Evolutionary conservation across 2,113 vertebrate genomes (phyloP), one percentile per base, ranked within the genome.

Genomic region (Oceanites oceanicus): DNA sequence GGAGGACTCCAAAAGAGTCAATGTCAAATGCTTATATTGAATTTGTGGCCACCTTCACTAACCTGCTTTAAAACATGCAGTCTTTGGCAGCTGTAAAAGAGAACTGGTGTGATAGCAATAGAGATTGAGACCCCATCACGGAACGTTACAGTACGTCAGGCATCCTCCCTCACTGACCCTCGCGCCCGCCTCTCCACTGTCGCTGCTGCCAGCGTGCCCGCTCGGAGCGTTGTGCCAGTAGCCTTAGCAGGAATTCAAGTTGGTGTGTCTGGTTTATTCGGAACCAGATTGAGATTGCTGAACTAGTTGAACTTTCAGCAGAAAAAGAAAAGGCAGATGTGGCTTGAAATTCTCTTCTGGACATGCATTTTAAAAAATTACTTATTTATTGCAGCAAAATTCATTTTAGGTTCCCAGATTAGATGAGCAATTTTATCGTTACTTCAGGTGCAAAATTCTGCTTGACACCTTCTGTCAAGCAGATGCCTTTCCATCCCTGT

Each of bases 371-470:
- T 3, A 13, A 40, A 81, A 27, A 40, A 25, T 7, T 14, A 38
- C 17, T 56, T 49, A 27, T 49, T 79, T 70, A 53, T 86, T 86
- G 40, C 68, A 77, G 72, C 27, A 77, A 71, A 92, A 76, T 19
- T 58, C 3, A 27, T 26, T 68, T 59, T 55, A 55, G 23, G 15
- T 66, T 95, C 58, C 40, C 1, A 3, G 49, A 90, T 66, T 38
- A 91, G 61, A 63, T 62, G 44, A 80, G 18, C 17, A 44, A 45
- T 91, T 90, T 95, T 50, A 34, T 79, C 29, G 80, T 92, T 95
- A 27, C 62, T 79, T 90, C 32, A 66, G 74, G 47, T 1, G 3
- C 42, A 71, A 50, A 94, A 52, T 73, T 86, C 53, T 78, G 58
- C 74, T 79, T 40, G 62, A 47, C 38, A 53, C 62, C 66, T 85